Evolutionary conservation across 64 coral and sea anemone species (phyloP), one percentile per base, ranked within the genome.

Genomic region (Montipora cactus): DNA sequence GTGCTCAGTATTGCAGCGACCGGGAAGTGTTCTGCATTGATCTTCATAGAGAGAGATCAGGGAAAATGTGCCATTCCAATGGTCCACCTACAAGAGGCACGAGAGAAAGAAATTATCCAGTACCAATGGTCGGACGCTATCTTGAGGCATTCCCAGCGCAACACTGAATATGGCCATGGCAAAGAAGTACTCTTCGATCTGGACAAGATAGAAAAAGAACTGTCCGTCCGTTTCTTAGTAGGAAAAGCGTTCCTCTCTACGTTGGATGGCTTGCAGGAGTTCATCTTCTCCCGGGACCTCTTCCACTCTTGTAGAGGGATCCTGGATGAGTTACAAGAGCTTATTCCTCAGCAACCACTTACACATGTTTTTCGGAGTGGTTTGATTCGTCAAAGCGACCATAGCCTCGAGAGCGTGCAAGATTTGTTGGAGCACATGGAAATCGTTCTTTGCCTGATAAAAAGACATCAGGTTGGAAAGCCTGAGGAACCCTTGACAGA

Each of bases 121-220:
- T 95, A 93, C 83, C 48, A 96, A 52, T 98, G 94, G 97, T 68
- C 88, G 19, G 94, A 98, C 6, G 78, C 77, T 6, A 75, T 98
- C 48, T 86, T 98, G 61, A 90, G 73, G 49, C 91, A 98, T 74
- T 93, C 91, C 21, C 89, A 89, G 49, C 66, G 91, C 67, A 91
- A 95, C 70, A 89, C 94, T n/a, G 91, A 98, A 72, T 98, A 98
- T 91, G 94, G 97, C 4, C 78, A 69, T 88, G 97, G 97, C 1
- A 85, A 75, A 47, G 94, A 96, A 69, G 91, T 98, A 28, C 77
- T 91, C 48, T 98, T 91, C 68, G 94, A 98, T 53, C 75, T 94
- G 12, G 87, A 68, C 59, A 90, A 91, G 74, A 98, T 96, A 3
- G 97, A 98, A 79, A 91, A 90, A 77, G 91, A 95, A 21, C 9